Percentiles rank a stretch among this genome's conserved stretches.
phyloP scores from a whole-genome alignment of 2,113 vertebrate species.

The Nycticebus coucang region DNA sequence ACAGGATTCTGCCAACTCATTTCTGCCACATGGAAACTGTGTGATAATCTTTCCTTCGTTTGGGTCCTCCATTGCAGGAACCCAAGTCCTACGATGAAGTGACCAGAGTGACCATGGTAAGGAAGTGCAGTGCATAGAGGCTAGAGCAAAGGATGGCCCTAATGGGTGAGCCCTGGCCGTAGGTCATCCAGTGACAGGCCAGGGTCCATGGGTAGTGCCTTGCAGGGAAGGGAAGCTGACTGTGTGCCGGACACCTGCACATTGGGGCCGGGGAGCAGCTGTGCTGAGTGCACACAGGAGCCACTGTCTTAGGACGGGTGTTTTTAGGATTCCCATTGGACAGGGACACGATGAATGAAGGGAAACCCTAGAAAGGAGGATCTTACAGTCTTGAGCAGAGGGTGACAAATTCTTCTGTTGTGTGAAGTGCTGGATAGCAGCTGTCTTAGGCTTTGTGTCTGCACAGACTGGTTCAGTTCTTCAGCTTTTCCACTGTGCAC shows the following conservation, averaged over 20 bases:
- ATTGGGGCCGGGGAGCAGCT: not conserved
- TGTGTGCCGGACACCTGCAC: not conserved
- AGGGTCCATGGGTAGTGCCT: not conserved
- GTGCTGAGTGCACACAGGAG: fast-evolving
- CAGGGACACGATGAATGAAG: fast-evolving
- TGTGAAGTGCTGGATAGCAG: not conserved
- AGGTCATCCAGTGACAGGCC: not conserved
- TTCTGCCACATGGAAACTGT: not conserved
- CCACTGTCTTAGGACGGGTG: not conserved
- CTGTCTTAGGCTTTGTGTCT: not conserved
- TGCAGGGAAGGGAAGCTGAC: not conserved
- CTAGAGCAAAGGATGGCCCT: not conserved
- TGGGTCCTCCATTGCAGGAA: not conserved
- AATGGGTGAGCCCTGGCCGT: too few species aligned
- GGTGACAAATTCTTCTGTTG: not conserved
- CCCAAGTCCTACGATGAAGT: not conserved
- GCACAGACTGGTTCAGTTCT: too few species aligned
- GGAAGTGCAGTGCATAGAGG: not conserved
- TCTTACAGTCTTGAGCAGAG: fast-evolving
- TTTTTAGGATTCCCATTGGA: not conserved
- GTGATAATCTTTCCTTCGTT: not conserved
- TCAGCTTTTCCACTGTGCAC: not conserved
- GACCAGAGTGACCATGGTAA: not conserved
- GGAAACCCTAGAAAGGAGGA: not conserved
- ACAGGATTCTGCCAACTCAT: not conserved